Conservation (phyloP, 2,797 vertebrate genomes). For the Propithecus perrieri region DNA sequence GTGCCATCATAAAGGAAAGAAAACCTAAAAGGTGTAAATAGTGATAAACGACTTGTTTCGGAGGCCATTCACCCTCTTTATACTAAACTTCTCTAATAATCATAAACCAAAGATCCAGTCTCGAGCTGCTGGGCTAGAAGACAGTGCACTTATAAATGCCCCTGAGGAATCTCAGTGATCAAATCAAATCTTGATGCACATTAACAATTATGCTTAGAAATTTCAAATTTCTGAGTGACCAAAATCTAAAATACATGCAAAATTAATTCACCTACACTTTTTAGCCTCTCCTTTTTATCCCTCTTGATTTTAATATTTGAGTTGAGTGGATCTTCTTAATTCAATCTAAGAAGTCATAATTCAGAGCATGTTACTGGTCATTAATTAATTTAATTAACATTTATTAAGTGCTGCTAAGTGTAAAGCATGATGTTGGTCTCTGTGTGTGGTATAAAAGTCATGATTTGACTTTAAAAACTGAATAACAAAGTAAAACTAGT, state of each 20-base stretch:
- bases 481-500: slow-evolving; percentile 2
- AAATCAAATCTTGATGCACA: not conserved
- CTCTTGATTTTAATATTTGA: not conserved
- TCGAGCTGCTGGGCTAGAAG: not conserved
- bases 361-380: not conserved
- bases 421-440: not conserved
- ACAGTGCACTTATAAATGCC: not conserved
- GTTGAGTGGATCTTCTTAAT: not conserved
- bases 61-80: not conserved
- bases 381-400: not conserved
- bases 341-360: not conserved
- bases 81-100: not conserved
- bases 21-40: not conserved
- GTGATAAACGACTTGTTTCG: not conserved
- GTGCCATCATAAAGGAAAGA: not conserved
- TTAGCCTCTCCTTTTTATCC: not conserved
- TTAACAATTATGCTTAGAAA: not conserved
- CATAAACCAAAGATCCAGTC: not conserved
- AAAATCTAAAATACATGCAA: not conserved
- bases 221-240: not conserved
- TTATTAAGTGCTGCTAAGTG: not conserved
- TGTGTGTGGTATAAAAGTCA: not conserved
- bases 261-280: not conserved
- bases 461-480: not conserved
- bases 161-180: not conserved